Conservation (phyloP, 2,888 invertebrate species). For the Ecliptopera silaceata region DNA sequence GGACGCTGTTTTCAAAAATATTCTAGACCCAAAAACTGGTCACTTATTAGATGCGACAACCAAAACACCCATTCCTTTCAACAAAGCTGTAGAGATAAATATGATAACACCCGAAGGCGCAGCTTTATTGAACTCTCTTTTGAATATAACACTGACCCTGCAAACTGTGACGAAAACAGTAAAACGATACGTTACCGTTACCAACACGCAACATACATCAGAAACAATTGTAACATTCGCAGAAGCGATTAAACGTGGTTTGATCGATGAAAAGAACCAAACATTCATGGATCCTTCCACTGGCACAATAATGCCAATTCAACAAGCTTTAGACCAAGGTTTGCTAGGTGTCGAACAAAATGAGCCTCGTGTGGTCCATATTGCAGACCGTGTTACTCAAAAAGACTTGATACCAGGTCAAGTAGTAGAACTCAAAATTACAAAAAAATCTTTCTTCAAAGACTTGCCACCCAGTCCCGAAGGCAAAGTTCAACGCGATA, state of each 20-base stretch:
- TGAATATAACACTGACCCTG: conserved; percentile 94
- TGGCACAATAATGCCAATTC: conserved; percentile 87
- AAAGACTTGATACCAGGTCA: conserved; percentile 74
- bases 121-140: conserved; percentile 90
- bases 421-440: conserved; percentile 78
- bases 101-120: conserved; percentile 95
- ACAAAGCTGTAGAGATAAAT: conserved; percentile 93
- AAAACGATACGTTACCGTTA: conserved; percentile 90
- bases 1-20: conserved; percentile 93
- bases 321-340: conserved; percentile 90
- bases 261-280: conserved; percentile 90
- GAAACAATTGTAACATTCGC: conserved; percentile 87
- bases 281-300: conserved; percentile 90
- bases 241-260: conserved; percentile 89
- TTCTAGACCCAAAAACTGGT: conserved; percentile 94
- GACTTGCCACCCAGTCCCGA: conserved; percentile 74
- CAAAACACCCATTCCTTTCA: conserved; percentile 89
- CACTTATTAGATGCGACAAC: conserved; percentile 90
- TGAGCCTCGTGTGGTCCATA: conserved; percentile 67
- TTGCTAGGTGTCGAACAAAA: conserved; percentile 85
- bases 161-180: conserved; percentile 94
- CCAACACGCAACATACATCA: conserved; percentile 84
- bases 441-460: conserved; percentile 78
- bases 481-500: conserved; percentile 76
- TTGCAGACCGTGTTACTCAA: conserved; percentile 66